Conservation (phyloP, 2,113 vertebrate genomes). For the Sorex araneus region DNA sequence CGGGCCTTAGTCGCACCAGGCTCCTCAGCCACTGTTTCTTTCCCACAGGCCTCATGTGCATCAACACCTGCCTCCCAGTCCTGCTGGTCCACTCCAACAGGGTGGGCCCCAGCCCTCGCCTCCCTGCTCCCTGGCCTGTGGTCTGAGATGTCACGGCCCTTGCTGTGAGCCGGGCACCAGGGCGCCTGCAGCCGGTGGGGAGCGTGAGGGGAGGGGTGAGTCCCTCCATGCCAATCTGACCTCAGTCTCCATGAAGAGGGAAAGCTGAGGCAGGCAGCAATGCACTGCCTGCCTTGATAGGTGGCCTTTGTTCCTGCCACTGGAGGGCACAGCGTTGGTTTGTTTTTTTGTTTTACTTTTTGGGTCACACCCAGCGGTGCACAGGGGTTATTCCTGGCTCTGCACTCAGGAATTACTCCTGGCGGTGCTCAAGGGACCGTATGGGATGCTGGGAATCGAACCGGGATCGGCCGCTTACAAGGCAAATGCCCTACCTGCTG, state of each 20-base stretch:
- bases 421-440: no score
- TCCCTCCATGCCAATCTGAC: not conserved
- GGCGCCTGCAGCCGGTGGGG: not conserved
- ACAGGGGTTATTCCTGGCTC: no score
- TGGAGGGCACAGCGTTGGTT: no score
- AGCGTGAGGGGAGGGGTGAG: not conserved
- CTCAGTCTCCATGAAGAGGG: not conserved
- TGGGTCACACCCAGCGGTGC: no score
- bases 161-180: not conserved
- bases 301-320: no score
- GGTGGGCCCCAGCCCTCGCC: not conserved
- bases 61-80: no score
- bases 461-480: no score
- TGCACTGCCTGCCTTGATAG: not conserved
- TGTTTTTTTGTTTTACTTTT: no score
- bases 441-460: no score
- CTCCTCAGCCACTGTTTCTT: constrained; percentile 16
- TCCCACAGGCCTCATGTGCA: not conserved
- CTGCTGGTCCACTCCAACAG: not conserved
- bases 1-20: constrained; percentile 34
- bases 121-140: not conserved
- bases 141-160: not conserved
- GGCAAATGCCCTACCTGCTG: no score
- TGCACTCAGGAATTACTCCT: no score
- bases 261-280: not conserved